Evolutionary conservation across 2,113 vertebrate species (phyloP), one percentile per base, ranked within the genome.

Genomic region (Garra rufa): DNA sequence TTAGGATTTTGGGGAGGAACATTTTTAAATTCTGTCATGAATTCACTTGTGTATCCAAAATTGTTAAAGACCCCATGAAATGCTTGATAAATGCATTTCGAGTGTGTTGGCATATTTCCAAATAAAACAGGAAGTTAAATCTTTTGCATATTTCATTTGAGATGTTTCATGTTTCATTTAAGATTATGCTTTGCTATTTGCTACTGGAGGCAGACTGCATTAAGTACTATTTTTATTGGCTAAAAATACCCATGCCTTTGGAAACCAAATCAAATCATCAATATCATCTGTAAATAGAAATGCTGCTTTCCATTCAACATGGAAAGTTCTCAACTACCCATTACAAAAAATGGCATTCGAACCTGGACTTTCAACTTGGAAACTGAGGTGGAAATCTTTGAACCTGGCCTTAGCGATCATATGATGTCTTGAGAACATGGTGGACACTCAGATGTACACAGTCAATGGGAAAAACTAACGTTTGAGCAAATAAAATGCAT

Each of bases 1-100:
- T 92, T 92, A 91, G 88, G 46, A 76, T 91, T 89, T 86, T 81
- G 87, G 85, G 78, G 80, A 48, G 13, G 78, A 84, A 85, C 0
- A 9, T 52, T 41, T 46, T 26, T 17, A 67, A 34, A 34, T 17
- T 3, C 3, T 34, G 30, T 34, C 30, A 10, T 38, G 30, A 67
- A 67, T 2, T 21, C 17, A n/a, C 28, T 44, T 43, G n/a, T 71
- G 30, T 28, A 43, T 52, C 30, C 14, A 48, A 77, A 67, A 52
- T 24, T 10, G 24, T 44, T 75, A 26, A 15, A 55, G 65, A 69
- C 65, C 65, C 65, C 65, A 41, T 69, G 65, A 69, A 69, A 69
- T 41, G 17, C 63, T 38, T 55, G 52, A 55, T 55, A 8, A 55
- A 55, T 55, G 19, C 52, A 55, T 19, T n/a, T 55, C 9, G 8